Conservation (phyloP, 2,888 invertebrate species). For the Apotomis capreana region DNA sequence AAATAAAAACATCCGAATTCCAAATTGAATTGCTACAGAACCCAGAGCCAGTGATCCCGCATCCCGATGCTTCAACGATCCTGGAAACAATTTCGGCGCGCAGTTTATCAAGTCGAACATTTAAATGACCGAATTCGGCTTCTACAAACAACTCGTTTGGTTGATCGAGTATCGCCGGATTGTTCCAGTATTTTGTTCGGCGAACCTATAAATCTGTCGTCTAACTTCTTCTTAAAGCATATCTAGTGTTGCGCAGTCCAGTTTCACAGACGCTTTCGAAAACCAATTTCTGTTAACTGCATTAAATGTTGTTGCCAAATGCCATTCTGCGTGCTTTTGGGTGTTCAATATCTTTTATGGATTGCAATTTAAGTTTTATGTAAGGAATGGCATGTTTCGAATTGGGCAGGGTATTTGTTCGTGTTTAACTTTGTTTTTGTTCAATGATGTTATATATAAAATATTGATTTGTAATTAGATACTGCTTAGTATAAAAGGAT, state of each 20-base stretch:
- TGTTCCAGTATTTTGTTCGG: constrained; percentile 67
- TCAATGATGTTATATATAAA: background rate
- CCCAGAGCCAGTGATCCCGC: constrained; percentile 13
- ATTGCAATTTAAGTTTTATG: constrained; percentile 42
- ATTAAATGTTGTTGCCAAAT: constrained; percentile 79
- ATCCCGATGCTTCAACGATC: constrained; percentile 38
- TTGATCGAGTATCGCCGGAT: constrained; percentile 65
- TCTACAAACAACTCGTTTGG: constrained; percentile 73
- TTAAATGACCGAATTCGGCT: constrained; percentile 78
- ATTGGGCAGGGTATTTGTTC: constrained; percentile 8
- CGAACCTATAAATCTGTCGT: constrained; percentile 77
- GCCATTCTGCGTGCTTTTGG: constrained; percentile 59
- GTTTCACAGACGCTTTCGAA: constrained; percentile 68
- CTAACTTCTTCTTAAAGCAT: constrained; percentile 77
- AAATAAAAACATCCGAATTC: constrained; percentile 6
- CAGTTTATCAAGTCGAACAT: constrained; percentile 77
- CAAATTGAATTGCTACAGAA: constrained; percentile 12
- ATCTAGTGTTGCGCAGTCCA: constrained; percentile 71
- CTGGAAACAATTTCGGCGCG: constrained; percentile 63
- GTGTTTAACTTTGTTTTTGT: background rate
- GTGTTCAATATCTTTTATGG: constrained; percentile 50
- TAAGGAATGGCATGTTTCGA: constrained; percentile 10
- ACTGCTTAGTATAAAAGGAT: no score
- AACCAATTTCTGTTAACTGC: constrained; percentile 79
- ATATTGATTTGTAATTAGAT: no score